Evolutionary conservation across 2,888 invertebrate genomes (phyloP).

Genomic region (Sussaba pulchella): DNA sequence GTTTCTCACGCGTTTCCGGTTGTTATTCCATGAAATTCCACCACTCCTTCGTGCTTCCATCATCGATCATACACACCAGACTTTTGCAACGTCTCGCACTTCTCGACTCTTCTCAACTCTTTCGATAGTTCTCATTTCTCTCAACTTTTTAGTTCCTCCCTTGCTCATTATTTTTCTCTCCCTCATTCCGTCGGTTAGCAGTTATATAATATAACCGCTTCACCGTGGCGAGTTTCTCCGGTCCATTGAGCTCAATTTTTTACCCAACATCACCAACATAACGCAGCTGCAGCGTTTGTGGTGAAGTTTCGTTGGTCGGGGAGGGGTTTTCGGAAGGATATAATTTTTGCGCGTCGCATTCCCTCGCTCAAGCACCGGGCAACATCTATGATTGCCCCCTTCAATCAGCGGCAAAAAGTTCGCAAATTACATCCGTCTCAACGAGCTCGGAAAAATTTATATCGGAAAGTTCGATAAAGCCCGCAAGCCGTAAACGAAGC

Average conservation of each 20-base stretch:
- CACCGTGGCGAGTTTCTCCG: conserved; percentile 25
- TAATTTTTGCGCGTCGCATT: conserved; percentile 59
- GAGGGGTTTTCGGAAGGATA: conserved; percentile 23
- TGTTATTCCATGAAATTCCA: conserved; percentile 47
- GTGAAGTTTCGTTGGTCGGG: conserved; percentile 53
- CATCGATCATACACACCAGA: conserved; percentile 53
- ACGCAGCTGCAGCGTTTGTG: conserved; percentile 38
- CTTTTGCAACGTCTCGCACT: conserved; percentile 7
- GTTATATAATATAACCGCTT: not conserved
- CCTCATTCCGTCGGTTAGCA: conserved; percentile 28
- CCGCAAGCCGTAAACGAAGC: conserved; percentile 10
- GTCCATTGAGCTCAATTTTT: conserved; percentile 15
- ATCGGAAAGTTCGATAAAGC: conserved; percentile 58
- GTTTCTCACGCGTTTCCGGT: conserved; percentile 16
- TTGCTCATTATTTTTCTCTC: conserved; percentile 56
- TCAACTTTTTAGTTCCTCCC: conserved; percentile 32
- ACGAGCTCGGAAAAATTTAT: conserved; percentile 67
- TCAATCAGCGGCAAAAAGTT: conserved; percentile 64
- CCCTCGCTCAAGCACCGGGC: conserved; percentile 41
- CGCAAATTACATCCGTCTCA: conserved; percentile 66
- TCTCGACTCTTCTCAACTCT: not conserved
- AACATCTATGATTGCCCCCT: conserved; percentile 57
- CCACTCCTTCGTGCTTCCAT: conserved; percentile 18
- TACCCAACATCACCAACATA: conserved; percentile 16
- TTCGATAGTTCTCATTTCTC: conserved; percentile 23